Evolutionary conservation across 2,797 vertebrate species (phyloP), one percentile per base, ranked within the genome.

Genomic region (Potorous gilbertii): DNA sequence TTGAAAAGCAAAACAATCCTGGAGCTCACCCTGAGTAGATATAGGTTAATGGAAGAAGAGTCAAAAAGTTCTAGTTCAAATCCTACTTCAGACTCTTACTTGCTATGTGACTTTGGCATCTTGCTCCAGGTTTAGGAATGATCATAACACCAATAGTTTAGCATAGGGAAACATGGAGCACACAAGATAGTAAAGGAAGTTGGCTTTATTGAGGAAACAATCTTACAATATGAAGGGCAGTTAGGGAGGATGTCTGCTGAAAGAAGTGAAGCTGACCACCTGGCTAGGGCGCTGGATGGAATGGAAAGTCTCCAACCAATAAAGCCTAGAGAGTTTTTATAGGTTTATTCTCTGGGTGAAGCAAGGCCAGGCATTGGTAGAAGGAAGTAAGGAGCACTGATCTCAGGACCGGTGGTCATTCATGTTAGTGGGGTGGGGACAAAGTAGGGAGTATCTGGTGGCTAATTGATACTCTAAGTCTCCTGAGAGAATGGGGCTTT

Each of bases 1-100:
- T 4, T 50, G 91, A n/a, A 74, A 31, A 56, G 55, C 11, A 95
- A 54, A 95, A 94, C 54, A 21, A 93, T 92, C 14, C 62, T 27
- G 46, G 90, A 57, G 89, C 55, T 94, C 56, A 81, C 16, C 14
- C 34, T 66, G 62, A 66, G 27, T 74, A 74, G n/a, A 74, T 74
- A 74, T 9, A 74, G 34, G 1, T n/a, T 74, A 74, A n/a, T 66
- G 62, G 34, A 74, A 74, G 34, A 66, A 16, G 62, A 74, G n/a
- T 74, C 16, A 74, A 31, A 74, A 74, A 40, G 16, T 74, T 74
- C n/a, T 74, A 16, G 16, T 74, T 74, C n/a, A 74, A 74, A 74
- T 74, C 16, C 0, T 74, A 5, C 6, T n/a, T 66, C 62, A 66
- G 62, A 66, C 34, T n/a, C 5, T 18, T n/a, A n/a, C 13, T 66